Percentiles rank a stretch among this genome's conserved stretches.
phyloP scores from a whole-genome alignment of 2,113 vertebrate genomes.

The Chloebia gouldiae region DNA sequence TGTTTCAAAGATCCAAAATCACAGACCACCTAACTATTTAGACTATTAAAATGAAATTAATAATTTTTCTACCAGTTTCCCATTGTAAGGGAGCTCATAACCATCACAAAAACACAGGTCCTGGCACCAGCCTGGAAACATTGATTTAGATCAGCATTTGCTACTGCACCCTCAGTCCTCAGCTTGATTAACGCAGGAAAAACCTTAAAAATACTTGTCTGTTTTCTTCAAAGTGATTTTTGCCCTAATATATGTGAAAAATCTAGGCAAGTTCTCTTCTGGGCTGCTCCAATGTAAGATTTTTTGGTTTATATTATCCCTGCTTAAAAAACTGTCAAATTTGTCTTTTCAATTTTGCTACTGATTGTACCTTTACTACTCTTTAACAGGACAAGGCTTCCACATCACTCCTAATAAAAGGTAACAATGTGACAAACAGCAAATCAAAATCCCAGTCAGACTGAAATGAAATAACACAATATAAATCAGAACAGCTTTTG shows the following conservation, averaged over 20 bases:
- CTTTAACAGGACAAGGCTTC: neutral
- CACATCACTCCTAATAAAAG: neutral
- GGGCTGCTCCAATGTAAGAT: neutral
- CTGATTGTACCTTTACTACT: neutral
- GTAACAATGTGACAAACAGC: neutral
- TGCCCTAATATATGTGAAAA: neutral
- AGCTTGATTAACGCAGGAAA: neutral
- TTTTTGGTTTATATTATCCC: neutral
- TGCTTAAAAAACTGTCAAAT: neutral
- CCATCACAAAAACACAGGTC: neutral
- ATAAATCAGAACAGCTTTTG: neutral
- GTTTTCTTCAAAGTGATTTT: neutral
- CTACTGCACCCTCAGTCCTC: neutral
- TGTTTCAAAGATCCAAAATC: neutral
- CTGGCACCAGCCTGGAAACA: neutral
- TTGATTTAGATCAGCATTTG: neutral
- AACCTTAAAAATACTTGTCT: neutral
- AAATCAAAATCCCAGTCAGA: neutral
- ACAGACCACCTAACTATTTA: neutral
- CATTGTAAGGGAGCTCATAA: neutral
- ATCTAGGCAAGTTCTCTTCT: neutral
- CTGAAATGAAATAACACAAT: neutral
- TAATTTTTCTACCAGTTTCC: neutral
- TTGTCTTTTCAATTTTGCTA: neutral
- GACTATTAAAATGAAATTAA: neutral